Percentiles rank a stretch among this genome's conserved stretches.
Conservation (phyloP, 2,797 vertebrate genomes). For the Ataeniobius toweri region DNA sequence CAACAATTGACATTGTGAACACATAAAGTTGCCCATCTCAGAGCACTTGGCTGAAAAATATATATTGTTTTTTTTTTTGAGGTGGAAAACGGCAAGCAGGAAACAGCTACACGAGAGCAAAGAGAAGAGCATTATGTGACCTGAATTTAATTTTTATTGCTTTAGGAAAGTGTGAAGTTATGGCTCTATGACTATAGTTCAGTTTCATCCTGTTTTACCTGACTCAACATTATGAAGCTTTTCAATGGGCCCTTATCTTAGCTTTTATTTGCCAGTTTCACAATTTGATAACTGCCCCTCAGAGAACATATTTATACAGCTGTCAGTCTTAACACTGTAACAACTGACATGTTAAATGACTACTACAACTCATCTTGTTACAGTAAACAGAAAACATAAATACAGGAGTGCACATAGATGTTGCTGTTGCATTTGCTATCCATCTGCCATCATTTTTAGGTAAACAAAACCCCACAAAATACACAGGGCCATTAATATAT, state of each 20-base stretch:
- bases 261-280: background rate
- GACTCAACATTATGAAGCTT: conserved; percentile 3
- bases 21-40: background rate
- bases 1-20: conserved; percentile 6
- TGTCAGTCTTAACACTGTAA: background rate
- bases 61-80: conserved; percentile 20
- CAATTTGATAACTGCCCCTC: background rate
- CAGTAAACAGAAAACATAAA: background rate
- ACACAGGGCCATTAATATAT: background rate
- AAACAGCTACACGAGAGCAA: conserved; percentile 29
- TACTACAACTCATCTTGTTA: background rate
- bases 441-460: background rate
- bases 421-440: background rate
- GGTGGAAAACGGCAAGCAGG: conserved; percentile 32
- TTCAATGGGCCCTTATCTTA: background rate
- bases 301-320: background rate
- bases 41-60: background rate
- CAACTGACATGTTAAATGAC: background rate
- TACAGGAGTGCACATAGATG: background rate
- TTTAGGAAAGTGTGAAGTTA: conserved; percentile 34
- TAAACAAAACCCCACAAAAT: background rate
- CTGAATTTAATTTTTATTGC: conserved; percentile 43
- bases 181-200: conserved; percentile 24
- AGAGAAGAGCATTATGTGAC: conserved; percentile 39
- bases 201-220: conserved; percentile 15